phyloP scores from a whole-genome alignment of 2,888 invertebrate genomes.

The Lasioglossum figueresi region DNA sequence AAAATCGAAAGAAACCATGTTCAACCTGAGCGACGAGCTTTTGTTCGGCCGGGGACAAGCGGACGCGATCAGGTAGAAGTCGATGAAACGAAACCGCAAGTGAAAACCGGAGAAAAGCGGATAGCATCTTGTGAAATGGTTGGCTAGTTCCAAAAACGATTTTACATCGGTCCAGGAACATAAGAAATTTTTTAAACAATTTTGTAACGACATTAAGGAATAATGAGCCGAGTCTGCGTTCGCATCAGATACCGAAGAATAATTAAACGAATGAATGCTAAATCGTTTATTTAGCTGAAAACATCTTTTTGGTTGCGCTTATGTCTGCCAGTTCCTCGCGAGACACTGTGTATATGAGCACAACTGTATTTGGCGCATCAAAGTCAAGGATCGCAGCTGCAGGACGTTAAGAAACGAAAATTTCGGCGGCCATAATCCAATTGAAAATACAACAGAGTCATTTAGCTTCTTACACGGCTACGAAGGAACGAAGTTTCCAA shows the following conservation, averaged over 20 bases:
- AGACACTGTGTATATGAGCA: not conserved
- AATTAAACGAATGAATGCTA: too few relatives aligned
- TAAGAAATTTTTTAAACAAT: not conserved
- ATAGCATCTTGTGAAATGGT: not conserved
- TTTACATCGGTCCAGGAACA: not conserved
- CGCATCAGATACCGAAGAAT: too few relatives aligned
- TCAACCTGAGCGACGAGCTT: not conserved
- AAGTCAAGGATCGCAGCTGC: conserved; percentile 3
- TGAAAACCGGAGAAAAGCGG: not conserved
- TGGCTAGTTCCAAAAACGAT: not conserved
- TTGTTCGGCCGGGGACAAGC: not conserved
- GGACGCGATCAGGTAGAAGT: not conserved
- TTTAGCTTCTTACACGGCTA: not conserved
- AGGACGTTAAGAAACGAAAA: not conserved
- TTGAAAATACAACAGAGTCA: not conserved
- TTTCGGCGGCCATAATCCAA: not conserved
- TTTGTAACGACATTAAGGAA: not conserved
- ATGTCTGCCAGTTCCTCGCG: conserved; percentile 13
- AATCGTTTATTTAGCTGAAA: too few relatives aligned
- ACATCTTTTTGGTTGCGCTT: not conserved
- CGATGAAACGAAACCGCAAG: conserved; percentile 13
- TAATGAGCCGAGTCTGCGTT: too few relatives aligned
- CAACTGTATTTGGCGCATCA: not conserved
- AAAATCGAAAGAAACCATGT: not conserved
- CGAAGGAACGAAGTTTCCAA: not conserved